Percentiles rank a stretch among this genome's conserved stretches.
Evolutionary conservation across 1,140 invertebrate species (phyloP).

Genomic region (Drosophila pandora): DNA sequence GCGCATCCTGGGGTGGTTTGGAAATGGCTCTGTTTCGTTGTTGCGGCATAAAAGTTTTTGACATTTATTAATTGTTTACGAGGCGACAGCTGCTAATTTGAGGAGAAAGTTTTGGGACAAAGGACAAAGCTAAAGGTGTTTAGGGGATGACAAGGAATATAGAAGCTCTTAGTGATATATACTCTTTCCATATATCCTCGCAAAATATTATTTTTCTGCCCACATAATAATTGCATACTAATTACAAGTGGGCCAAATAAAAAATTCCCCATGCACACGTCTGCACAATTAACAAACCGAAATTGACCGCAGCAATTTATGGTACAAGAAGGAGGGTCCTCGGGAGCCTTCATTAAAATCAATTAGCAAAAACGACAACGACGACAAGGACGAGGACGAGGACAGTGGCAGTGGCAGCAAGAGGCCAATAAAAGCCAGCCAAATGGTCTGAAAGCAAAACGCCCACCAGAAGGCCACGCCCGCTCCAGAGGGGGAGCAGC

Average conservation of each 20-base stretch:
- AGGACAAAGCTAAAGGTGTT: conserved; percentile 18
- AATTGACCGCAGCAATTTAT: conserved; percentile 80
- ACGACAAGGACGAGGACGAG: conserved; percentile 47
- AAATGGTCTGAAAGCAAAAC: conserved; percentile 45
- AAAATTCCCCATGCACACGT: conserved; percentile 54
- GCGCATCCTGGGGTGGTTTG: conserved; percentile 25
- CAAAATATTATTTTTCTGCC: neutral
- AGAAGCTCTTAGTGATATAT: neutral
- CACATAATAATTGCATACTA: conserved; percentile 64
- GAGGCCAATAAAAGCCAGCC: conserved; percentile 72
- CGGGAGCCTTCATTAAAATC: conserved; percentile 76
- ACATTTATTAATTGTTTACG: conserved; percentile 82
- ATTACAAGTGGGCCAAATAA: conserved; percentile 44
- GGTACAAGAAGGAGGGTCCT: conserved; percentile 37
- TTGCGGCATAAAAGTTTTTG: conserved; percentile 71
- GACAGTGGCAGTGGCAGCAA: conserved; percentile 34
- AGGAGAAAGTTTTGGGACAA: conserved; percentile 24
- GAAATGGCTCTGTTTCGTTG: conserved; percentile 21
- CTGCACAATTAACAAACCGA: conserved; percentile 78
- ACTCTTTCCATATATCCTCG: neutral
- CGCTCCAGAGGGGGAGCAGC: conserved; percentile 5
- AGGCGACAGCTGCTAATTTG: conserved; percentile 73
- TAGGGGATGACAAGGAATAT: conserved; percentile 36
- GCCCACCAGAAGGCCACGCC: conserved; percentile 40
- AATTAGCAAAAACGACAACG: conserved; percentile 74